Evolutionary conservation across 92 coral and sea anemone species (phyloP).

Genomic region (Porites divaricata): DNA sequence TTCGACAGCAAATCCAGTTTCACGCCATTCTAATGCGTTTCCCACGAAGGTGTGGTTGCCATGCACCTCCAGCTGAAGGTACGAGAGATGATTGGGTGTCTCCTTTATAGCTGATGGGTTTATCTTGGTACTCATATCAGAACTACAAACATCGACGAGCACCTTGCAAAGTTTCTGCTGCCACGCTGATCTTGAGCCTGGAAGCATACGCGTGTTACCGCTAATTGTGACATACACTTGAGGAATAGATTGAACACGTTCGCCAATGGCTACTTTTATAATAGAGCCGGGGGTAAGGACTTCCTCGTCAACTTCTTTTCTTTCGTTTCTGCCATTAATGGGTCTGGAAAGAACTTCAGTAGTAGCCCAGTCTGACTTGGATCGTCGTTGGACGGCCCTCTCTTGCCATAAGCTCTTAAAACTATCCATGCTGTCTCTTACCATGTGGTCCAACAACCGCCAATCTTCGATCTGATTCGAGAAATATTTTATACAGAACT

Average conservation of each 20-base stretch:
- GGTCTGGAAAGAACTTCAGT: background rate
- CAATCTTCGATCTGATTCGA: constrained; percentile 13
- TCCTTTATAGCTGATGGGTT: constrained; percentile 11
- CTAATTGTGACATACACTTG: background rate
- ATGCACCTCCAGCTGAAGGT: constrained; percentile 19
- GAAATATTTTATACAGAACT: background rate
- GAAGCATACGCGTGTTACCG: background rate
- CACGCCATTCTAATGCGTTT: constrained; percentile 12
- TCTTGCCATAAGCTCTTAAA: constrained; percentile 11
- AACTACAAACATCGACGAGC: constrained; percentile 21
- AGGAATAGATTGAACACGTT: constrained; percentile 3
- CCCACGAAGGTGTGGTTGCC: constrained; percentile 21
- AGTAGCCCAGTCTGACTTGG: constrained; percentile 31
- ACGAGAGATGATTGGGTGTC: constrained; percentile 20
- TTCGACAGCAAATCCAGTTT: constrained; percentile 14
- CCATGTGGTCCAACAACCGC: constrained; percentile 22
- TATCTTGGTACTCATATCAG: constrained; percentile 1
- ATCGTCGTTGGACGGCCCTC: constrained; percentile 1
- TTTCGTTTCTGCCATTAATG: background rate
- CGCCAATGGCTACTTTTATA: constrained; percentile 22
- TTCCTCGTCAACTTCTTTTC: background rate
- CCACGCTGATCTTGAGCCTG: constrained; percentile 4
- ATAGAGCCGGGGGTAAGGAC: constrained; percentile 18
- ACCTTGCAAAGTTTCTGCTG: constrained; percentile 34
- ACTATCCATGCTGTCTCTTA: background rate